Evolutionary conservation across 2,797 vertebrate genomes (phyloP).

Genomic region (Phyllotis vaccarum): DNA sequence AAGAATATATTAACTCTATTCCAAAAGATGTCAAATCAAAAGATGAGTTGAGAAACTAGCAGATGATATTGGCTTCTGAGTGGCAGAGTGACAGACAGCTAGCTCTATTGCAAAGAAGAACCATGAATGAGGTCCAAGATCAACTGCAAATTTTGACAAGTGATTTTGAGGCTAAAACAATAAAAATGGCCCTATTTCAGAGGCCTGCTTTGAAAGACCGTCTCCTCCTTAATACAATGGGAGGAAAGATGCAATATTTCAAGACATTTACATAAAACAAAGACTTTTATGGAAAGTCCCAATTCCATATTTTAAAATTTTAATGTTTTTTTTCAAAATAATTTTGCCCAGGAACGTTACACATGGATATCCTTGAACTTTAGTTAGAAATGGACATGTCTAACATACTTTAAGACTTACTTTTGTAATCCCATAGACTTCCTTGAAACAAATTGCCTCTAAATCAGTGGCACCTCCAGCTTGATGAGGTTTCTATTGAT

Average conservation of each 20-base stretch:
- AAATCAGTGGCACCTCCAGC: background rate
- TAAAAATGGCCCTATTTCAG: background rate
- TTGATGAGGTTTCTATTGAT: background rate
- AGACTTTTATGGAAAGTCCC: background rate
- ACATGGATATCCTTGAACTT: background rate
- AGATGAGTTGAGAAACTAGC: background rate
- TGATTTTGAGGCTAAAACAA: background rate
- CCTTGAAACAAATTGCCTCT: background rate
- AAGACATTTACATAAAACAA: background rate
- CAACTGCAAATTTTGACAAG: background rate
- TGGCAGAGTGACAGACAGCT: background rate
- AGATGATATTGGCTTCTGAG: background rate
- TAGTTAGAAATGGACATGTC: background rate
- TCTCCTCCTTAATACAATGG: background rate
- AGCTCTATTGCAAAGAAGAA: background rate
- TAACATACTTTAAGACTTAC: background rate
- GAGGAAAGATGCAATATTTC: background rate
- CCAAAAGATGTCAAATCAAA: background rate
- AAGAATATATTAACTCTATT: background rate
- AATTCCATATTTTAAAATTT: background rate
- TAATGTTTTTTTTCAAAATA: slow-evolving; percentile 29
- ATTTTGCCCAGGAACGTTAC: background rate
- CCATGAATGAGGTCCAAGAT: background rate
- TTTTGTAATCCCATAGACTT: background rate
- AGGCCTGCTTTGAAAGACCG: background rate